Percentiles rank a stretch among this genome's conserved stretches.
phyloP scores from a whole-genome alignment of 2,797 vertebrate genomes.

The Hafferia zeledoni region DNA sequence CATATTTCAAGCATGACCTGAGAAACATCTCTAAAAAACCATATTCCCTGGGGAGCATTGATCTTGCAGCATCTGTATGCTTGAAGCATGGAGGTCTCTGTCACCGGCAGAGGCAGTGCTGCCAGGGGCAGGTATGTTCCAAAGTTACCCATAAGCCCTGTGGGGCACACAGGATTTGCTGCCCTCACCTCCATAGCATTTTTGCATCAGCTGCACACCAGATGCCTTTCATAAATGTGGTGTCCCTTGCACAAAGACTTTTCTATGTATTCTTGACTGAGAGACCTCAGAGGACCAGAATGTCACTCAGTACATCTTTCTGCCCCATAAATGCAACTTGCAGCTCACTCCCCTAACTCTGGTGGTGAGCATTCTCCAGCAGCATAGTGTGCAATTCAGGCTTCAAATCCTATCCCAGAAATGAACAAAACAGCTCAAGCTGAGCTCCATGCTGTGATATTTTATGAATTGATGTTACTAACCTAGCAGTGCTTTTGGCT shows the following conservation, averaged over 20 bases:
- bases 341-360: not conserved
- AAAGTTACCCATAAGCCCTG: not conserved
- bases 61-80: not conserved
- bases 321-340: rapidly evolving
- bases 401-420: not conserved
- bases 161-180: rapidly evolving
- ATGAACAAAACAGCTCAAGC: not conserved
- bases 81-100: not conserved
- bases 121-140: not conserved
- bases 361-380: not conserved
- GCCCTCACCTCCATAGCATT: not conserved
- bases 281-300: not conserved
- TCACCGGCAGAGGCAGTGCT: rapidly evolving
- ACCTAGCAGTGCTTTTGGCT: not conserved
- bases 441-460: not conserved
- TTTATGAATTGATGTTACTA: not conserved
- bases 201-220: not conserved
- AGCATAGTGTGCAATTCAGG: not conserved
- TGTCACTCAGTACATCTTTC: not conserved
- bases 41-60: rapidly evolving
- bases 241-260: not conserved
- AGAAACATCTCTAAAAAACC: not conserved
- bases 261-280: not conserved
- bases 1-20: rapidly evolving
- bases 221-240: not conserved